Percentiles rank a stretch among this genome's conserved stretches.
phyloP scores from a whole-genome alignment of 2,797 vertebrate genomes.

The Catharus ustulatus region DNA sequence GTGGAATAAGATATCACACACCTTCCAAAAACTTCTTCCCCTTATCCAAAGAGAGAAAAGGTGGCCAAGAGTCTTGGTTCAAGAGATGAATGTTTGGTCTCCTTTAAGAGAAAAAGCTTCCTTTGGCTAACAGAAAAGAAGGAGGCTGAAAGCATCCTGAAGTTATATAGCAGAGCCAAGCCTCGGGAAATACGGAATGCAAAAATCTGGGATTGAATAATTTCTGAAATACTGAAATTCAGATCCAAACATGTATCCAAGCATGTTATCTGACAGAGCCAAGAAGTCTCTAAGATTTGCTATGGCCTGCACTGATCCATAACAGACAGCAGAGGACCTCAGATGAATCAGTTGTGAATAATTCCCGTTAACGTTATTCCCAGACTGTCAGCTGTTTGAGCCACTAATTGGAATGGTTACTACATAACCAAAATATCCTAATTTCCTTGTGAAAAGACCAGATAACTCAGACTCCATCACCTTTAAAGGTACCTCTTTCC shows the following conservation, averaged over 20 bases:
- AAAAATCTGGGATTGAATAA: neutral
- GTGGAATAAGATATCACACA: neutral
- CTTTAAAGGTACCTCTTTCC: neutral
- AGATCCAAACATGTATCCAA: neutral
- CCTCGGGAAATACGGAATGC: neutral
- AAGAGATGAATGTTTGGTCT: neutral
- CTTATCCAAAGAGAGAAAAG: neutral
- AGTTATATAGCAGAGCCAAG: neutral
- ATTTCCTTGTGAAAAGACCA: neutral
- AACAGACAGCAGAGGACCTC: slow-evolving; percentile 12
- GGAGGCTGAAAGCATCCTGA: neutral
- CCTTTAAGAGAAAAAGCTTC: neutral
- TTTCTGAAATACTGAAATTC: neutral
- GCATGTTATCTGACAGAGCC: neutral
- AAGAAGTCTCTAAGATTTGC: neutral
- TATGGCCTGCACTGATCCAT: neutral
- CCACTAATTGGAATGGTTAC: neutral
- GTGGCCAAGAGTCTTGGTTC: neutral
- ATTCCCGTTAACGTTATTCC: neutral
- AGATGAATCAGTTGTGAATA: neutral
- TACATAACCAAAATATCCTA: neutral
- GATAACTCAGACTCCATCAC: neutral
- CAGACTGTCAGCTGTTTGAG: neutral
- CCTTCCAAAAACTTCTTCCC: neutral
- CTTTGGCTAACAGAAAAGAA: neutral